phyloP scores from a whole-genome alignment of 2,113 vertebrate species.

The Antennarius striatus region DNA sequence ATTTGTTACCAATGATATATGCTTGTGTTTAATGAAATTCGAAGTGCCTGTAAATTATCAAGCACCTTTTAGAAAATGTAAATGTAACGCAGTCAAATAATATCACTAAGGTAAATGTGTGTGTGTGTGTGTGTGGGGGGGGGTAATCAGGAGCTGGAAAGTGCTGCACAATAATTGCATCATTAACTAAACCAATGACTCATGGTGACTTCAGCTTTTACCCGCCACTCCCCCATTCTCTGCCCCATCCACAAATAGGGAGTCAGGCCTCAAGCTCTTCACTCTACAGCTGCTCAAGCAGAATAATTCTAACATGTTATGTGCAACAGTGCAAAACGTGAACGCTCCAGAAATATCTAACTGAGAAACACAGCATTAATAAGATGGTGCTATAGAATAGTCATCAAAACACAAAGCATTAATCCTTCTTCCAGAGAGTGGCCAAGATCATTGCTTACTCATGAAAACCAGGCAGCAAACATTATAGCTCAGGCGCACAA shows the following conservation, averaged over 20 bases:
- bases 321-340: conserved; percentile 73
- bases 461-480: conserved; percentile 6
- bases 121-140: conserved; percentile 37
- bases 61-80: conserved; percentile 29
- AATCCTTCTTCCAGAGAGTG: conserved; percentile 4
- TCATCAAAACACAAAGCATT: conserved; percentile 15
- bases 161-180: conserved; percentile 76
- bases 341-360: conserved; percentile 73
- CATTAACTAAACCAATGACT: conserved; percentile 79
- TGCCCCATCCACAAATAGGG: conserved; percentile 74
- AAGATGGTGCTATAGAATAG: conserved; percentile 23
- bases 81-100: conserved; percentile 27
- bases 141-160: conserved; percentile 74
- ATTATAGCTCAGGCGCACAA: background rate
- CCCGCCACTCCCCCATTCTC: conserved; percentile 42
- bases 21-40: conserved; percentile 17
- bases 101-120: conserved; percentile 21
- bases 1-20: background rate
- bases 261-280: conserved; percentile 73
- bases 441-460: background rate
- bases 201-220: conserved; percentile 57
- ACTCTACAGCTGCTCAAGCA: conserved; percentile 76
- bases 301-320: conserved; percentile 78
- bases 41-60: conserved; percentile 21
- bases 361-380: conserved; percentile 55